Percentiles rank a stretch among this genome's conserved stretches.
Evolutionary conservation across 2,113 vertebrate genomes (phyloP).

Genomic region (Syngnathus floridae): DNA sequence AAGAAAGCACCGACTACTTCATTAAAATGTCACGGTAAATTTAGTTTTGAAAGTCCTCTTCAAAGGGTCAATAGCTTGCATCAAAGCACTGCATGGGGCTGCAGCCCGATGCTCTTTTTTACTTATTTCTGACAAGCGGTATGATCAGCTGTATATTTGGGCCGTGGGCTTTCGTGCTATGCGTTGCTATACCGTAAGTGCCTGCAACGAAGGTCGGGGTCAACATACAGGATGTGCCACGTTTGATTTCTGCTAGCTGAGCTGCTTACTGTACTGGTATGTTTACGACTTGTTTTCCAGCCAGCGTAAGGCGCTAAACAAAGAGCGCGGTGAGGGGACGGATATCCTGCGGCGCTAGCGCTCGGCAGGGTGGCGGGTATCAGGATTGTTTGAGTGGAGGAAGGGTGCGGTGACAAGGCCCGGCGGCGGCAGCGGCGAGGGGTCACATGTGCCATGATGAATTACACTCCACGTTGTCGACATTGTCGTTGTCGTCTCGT

Average conservation of each 20-base stretch:
- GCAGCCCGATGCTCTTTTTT: not conserved
- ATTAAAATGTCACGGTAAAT: not conserved
- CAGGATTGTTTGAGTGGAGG: constrained; percentile 23
- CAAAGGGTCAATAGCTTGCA: not conserved
- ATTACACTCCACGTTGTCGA: constrained; percentile 41
- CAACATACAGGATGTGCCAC: constrained; percentile 18
- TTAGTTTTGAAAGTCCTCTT: not conserved
- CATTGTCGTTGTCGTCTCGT: constrained; percentile 29
- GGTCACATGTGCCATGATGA: constrained; percentile 60
- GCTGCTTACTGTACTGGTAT: not conserved
- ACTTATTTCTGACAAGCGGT: not conserved
- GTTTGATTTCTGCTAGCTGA: constrained; percentile 13
- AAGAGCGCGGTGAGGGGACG: not conserved
- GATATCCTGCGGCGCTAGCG: not conserved
- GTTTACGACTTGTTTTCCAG: constrained; percentile 5
- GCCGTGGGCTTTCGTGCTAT: not conserved
- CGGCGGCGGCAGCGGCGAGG: constrained; percentile 27
- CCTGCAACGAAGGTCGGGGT: constrained; percentile 20
- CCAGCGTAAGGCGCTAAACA: not conserved
- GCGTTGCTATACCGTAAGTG: not conserved
- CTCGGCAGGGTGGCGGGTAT: not conserved
- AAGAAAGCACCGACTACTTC: not conserved
- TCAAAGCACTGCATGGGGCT: not conserved
- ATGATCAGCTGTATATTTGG: not conserved
- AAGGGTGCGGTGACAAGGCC: constrained; percentile 34